These are phyloP conservation scores for Pasiphila rectangulata DNA, from an alignment of 2,888 invertebrate species.

Conservation along the genomic window DNA sequence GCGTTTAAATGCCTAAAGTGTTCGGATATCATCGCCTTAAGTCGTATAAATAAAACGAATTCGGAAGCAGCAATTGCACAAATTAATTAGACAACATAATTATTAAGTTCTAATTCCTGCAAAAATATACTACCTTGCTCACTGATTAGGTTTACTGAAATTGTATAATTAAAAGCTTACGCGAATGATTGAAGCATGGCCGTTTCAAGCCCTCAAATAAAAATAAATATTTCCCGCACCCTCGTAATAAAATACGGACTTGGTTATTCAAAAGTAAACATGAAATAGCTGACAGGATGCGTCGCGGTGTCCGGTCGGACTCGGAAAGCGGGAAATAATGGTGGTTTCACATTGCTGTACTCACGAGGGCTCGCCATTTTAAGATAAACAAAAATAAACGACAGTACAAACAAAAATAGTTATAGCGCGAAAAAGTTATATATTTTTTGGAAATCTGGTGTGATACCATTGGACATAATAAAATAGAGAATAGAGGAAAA, in stretches of 20 bases:
- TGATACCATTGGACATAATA: background rate
- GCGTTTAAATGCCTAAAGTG: too few relatives aligned
- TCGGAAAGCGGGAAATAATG: slow-evolving; percentile 15
- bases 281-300: slow-evolving; percentile 14
- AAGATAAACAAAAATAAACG: background rate
- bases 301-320: slow-evolving; percentile 14
- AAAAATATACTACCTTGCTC: too few relatives aligned
- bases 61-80: too few relatives aligned
- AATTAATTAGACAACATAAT: too few relatives aligned
- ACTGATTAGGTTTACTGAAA: too few relatives aligned
- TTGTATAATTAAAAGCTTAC: too few relatives aligned
- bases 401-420: too few relatives aligned
- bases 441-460: background rate
- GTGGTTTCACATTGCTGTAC: slow-evolving; percentile 7
- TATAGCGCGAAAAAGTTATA: too few relatives aligned
- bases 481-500: too few relatives aligned
- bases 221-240: slow-evolving; percentile 7
- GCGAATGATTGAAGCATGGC: background rate
- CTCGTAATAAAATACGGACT: slow-evolving; percentile 9
- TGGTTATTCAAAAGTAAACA: slow-evolving; percentile 15
- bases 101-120: too few relatives aligned
- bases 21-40: too few relatives aligned
- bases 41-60: too few relatives aligned
- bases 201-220: slow-evolving; percentile 5
- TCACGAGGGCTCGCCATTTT: background rate